phyloP scores from a whole-genome alignment of 2,888 invertebrate genomes.

The Drosophila kambysellisi region DNA sequence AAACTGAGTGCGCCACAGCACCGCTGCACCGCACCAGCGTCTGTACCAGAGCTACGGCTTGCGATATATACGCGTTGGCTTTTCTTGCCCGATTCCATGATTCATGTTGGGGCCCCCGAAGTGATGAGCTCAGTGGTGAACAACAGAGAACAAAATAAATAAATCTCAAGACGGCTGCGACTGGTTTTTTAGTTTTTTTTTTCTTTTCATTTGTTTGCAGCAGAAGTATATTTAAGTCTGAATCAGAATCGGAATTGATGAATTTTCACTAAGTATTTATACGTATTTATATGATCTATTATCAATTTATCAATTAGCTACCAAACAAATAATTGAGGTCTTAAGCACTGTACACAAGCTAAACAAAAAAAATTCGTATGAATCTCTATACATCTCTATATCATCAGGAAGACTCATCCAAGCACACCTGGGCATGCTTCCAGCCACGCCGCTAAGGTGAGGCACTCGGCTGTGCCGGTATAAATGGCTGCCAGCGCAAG shows the following conservation, averaged over 20 bases:
- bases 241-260: constrained; percentile 23
- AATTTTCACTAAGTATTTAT: constrained; percentile 51
- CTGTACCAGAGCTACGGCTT: constrained; percentile 8
- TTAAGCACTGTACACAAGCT: constrained; percentile 37
- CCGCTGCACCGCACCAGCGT: constrained; percentile 5
- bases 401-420: constrained; percentile 58
- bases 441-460: constrained; percentile 78
- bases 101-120: constrained; percentile 60
- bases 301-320: constrained; percentile 58
- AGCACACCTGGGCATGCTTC: constrained; percentile 73
- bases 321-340: constrained; percentile 58
- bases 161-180: constrained; percentile 38
- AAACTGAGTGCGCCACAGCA: constrained; percentile 32
- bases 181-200: constrained; percentile 14
- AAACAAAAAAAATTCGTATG: background rate
- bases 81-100: constrained; percentile 61
- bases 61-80: constrained; percentile 58
- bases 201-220: constrained; percentile 28
- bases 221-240: constrained; percentile 36
- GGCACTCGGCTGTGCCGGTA: constrained; percentile 86
- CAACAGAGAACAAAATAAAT: constrained; percentile 14
- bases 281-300: background rate
- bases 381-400: constrained; percentile 47
- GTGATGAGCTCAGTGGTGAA: constrained; percentile 56
- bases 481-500: constrained; percentile 95